These are phyloP conservation scores for Rynchops niger DNA, from an alignment of 2,113 vertebrate species.

Conservation along the genomic window DNA sequence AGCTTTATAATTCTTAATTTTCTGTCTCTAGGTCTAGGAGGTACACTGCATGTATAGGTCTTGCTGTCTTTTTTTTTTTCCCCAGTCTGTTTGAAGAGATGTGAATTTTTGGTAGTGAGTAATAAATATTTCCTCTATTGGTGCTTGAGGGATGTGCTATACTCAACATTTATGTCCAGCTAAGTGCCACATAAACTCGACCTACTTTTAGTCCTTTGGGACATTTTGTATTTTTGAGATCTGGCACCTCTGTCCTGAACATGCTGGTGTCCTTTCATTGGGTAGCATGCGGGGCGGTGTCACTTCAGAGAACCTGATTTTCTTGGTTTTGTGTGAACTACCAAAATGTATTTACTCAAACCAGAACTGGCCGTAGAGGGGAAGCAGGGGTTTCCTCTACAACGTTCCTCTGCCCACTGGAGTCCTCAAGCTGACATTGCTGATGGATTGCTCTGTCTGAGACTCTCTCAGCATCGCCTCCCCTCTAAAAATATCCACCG, in stretches of 20 bases:
- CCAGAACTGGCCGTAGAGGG: accelerated
- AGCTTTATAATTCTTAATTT: neutral
- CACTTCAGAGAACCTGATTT: neutral
- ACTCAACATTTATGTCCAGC: neutral
- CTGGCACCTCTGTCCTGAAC: neutral
- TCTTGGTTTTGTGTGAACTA: neutral
- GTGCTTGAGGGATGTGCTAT: neutral
- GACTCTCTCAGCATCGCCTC: neutral
- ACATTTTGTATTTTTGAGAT: neutral
- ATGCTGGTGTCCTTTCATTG: neutral
- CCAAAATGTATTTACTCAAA: neutral
- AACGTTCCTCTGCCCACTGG: neutral
- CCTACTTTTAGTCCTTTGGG: neutral
- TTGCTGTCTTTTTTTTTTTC: neutral
- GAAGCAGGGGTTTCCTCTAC: neutral
- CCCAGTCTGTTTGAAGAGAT: neutral
- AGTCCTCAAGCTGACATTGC: neutral
- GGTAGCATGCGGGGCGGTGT: neutral
- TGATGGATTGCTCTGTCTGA: neutral
- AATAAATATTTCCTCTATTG: neutral
- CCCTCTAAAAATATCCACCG: neutral
- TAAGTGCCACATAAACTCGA: neutral
- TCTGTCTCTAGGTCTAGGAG: neutral
- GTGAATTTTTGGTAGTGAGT: neutral
- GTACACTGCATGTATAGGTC: neutral